Evolutionary conservation across 2,888 invertebrate species (phyloP).

Genomic region (Polyommatus icarus): DNA sequence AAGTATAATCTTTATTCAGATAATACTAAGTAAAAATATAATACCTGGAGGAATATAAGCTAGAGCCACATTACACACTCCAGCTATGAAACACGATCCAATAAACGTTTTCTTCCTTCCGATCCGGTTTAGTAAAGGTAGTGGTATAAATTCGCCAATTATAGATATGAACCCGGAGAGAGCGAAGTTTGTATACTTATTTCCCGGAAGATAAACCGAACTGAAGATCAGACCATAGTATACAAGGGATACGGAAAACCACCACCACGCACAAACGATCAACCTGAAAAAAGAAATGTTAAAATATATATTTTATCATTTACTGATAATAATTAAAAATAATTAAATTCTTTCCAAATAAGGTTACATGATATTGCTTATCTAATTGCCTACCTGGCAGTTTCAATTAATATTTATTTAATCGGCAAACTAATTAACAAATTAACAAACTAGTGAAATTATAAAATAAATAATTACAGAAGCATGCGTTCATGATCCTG

Average conservation of each 20-base stretch:
- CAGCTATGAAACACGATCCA: constrained; percentile 80
- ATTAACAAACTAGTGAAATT: neutral
- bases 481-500: neutral
- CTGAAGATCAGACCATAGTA: constrained; percentile 90
- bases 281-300: constrained; percentile 54
- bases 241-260: constrained; percentile 88
- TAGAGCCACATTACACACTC: constrained; percentile 74
- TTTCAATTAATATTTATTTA: neutral
- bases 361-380: neutral
- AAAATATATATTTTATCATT: neutral
- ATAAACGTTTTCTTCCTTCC: constrained; percentile 80
- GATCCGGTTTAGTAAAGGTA: constrained; percentile 77
- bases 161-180: constrained; percentile 82
- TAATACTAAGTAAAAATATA: constrained; percentile 37
- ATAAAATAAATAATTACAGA: neutral
- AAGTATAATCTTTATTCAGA: neutral
- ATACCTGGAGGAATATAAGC: constrained; percentile 80
- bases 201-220: constrained; percentile 86
- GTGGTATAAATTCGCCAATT: constrained; percentile 81
- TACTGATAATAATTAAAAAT: neutral
- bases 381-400: neutral
- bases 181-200: constrained; percentile 88
- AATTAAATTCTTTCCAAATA: neutral
- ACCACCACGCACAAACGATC: constrained; percentile 85
- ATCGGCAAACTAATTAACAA: neutral